Base-by-base conservation (phyloP, 1,140 invertebrate genomes). In the Pachypeltis micranthus region DNA sequence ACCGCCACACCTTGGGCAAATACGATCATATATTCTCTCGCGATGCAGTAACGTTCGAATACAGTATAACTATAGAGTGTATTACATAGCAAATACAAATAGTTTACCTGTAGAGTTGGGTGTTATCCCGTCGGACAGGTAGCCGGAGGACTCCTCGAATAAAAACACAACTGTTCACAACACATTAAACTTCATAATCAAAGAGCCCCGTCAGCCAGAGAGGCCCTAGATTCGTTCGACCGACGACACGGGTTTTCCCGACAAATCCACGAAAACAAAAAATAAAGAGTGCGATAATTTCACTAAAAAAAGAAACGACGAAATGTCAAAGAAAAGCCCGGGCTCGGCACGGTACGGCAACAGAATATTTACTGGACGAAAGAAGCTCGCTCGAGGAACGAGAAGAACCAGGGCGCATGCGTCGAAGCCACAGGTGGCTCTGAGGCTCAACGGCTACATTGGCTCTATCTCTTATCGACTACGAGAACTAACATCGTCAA, bases 81-180 rank as follows among this genome's bases (percentile, higher is more conserved):
- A 51, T 14, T 21, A 21, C 12, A 10, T 21, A 21, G 47, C 47
- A 51, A 51, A 51, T n/a, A 26, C 28, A 55, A 19, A 16, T 21
- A 55, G 55, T 21, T 55, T 51, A 54, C 44, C 61, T 55, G 44
- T n/a, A n/a, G n/a, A n/a, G n/a, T 1, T 27, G 29, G 55, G n/a
- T 26, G 2, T n/a, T 63, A 63, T 63, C 55, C 54, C 62, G 19
- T 63, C 62, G 57, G 39, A 57, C 51, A 63, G 62, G 54, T 57
- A 63, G 54, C 51, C 39, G 62, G 12, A 63, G 47, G 23, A 19
- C 27, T 39, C 14, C 54, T 57, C 19, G 21, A 31, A 25, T 63
- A 57, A 63, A 57, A 63, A 63, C 62, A 63, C 61, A 62, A 62
- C 62, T 63, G 25, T 57, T 29, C 62, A 63, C 62, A 23, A 19